Conservation (phyloP, 2,888 invertebrate genomes). For the Stenodema calcarata region DNA sequence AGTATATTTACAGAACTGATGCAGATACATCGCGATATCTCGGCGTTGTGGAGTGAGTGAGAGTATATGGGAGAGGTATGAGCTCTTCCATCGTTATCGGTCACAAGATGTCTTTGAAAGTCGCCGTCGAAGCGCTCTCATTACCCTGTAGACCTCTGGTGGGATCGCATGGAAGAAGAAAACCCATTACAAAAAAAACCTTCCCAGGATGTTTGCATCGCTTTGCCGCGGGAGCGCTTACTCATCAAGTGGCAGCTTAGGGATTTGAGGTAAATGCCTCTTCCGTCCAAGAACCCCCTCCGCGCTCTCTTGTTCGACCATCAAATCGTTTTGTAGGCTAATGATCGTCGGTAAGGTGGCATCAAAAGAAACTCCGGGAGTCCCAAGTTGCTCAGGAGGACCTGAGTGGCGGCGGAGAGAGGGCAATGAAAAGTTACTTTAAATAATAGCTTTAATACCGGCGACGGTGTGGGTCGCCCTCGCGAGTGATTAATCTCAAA, state of each 20-base stretch:
- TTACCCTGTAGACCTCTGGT: background rate
- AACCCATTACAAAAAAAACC: background rate
- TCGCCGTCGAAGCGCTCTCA: background rate
- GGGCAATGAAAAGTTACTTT: slow-evolving; percentile 53
- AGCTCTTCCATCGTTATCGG: background rate
- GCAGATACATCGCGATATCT: no score
- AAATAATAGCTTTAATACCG: slow-evolving; percentile 54
- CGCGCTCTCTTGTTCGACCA: background rate
- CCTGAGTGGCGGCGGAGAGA: background rate
- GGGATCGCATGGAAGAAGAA: background rate
- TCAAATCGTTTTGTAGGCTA: slow-evolving; percentile 46
- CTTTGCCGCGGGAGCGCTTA: background rate
- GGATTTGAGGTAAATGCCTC: slow-evolving; percentile 23
- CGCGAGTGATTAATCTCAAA: slow-evolving; percentile 48
- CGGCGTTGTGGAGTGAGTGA: background rate
- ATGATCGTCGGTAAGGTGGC: slow-evolving; percentile 49
- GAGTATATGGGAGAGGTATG: background rate
- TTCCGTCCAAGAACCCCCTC: background rate
- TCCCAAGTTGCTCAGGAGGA: background rate
- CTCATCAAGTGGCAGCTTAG: slow-evolving; percentile 12
- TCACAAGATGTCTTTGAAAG: background rate
- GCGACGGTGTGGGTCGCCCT: slow-evolving; percentile 12
- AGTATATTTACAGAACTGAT: no score
- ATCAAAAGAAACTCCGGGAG: slow-evolving; percentile 45
- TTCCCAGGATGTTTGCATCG: slow-evolving; percentile 5